Base-by-base conservation (phyloP, 2,797 vertebrate species). In the Manis crassicaudata region DNA sequence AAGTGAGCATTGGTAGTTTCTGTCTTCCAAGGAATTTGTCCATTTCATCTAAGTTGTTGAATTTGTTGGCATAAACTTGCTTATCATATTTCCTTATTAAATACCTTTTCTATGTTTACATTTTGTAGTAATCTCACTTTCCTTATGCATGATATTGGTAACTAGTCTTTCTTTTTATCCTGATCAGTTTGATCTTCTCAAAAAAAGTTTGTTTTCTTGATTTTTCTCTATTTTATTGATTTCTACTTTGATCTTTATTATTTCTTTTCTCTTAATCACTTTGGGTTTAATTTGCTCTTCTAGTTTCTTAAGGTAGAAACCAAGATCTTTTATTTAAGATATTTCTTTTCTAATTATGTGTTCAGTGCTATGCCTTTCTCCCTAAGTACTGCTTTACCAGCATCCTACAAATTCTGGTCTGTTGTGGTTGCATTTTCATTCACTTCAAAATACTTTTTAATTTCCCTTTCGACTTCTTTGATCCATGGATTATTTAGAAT, bases 401-500 rank as follows among this genome's bases (percentile, higher is more conserved):
- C 20, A 92, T 63, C 46, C 52, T 29, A 72, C 43, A 90, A 43
- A 73, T 88, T 90, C 37, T 95, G 70, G 70, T 70, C 58, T 23
- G 46, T 17, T 92, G 56, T 89, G 27, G 60, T 68, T 75, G 90
- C 67, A 90, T 75, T 97, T 92, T 70, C 25, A 79, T 79, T 79
- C 63, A 92, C n/a, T 95, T 89, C 56, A 88, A 75, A 65, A 88
- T 88, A 75, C 46, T 72, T 88, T 72, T 80, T 73, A 88, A 81
- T 88, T 67, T 92, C 23, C 23, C 62, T 92, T 95, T 88, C 93
- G 56, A 91, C 16, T 85, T 58, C 23, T 87, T 92, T 92, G 35
- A 86, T 56, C 52, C 43, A 85, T 14, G 27, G 35, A 18, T 90
- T 83, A 82, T 25, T 86, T 76, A 88, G 56, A 93, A 62, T 27